Conservation (phyloP, 2,113 vertebrate species). For the Cervus canadensis region DNA sequence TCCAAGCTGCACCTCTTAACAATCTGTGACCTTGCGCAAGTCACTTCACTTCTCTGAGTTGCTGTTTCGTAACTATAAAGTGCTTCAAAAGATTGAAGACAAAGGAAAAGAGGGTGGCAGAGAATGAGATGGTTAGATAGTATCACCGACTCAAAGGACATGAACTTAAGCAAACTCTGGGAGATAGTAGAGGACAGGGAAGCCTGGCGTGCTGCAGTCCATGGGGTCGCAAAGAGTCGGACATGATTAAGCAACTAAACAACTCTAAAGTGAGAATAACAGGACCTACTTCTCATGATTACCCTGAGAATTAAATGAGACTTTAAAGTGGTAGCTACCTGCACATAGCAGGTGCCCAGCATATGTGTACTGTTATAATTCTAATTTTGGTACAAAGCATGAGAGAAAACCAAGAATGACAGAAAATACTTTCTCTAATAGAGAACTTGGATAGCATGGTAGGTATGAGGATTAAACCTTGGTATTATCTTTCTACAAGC, state of each 20-base stretch:
- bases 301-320: background rate
- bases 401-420: background rate
- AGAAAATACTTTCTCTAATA: background rate
- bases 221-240: background rate
- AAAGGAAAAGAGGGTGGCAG: background rate
- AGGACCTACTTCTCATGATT: background rate
- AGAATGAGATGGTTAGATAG: background rate
- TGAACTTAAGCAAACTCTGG: background rate
- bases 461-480: background rate
- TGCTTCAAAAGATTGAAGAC: background rate
- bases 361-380: background rate
- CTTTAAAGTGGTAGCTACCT: background rate
- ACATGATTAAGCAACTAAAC: background rate
- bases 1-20: conserved; percentile 25
- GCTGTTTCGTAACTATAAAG: conserved; percentile 29
- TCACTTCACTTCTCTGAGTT: conserved; percentile 40
- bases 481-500: background rate
- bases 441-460: background rate
- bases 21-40: conserved; percentile 48
- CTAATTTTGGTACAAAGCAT: background rate
- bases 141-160: background rate
- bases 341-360: background rate
- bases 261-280: background rate
- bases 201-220: background rate
- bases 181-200: background rate